Evolutionary conservation across 2,113 vertebrate genomes (phyloP).

Genomic region (Nesoenas mayeri): DNA sequence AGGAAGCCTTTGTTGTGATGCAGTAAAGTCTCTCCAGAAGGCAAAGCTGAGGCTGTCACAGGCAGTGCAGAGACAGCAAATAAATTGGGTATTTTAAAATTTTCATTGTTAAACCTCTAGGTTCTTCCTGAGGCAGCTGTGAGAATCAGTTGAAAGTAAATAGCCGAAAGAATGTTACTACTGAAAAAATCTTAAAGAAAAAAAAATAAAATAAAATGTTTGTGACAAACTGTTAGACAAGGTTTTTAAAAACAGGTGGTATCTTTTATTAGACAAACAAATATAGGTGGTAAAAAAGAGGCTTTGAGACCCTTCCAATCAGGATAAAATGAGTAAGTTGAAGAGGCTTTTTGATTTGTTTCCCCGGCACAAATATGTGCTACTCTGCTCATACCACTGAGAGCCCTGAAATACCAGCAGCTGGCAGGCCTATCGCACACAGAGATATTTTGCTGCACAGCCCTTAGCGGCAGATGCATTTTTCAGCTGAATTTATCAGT

Average conservation of each 20-base stretch:
- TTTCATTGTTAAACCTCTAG: background rate
- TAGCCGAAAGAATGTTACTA: background rate
- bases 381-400: background rate
- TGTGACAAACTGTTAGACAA: background rate
- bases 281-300: background rate
- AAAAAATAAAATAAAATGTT: background rate
- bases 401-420: background rate
- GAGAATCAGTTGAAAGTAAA: background rate
- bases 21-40: background rate
- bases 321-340: background rate
- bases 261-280: background rate
- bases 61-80: background rate
- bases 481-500: background rate
- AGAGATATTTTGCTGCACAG: background rate
- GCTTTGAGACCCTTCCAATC: background rate
- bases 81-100: background rate
- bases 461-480: rapidly evolving
- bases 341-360: slow-evolving; percentile 3
- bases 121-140: background rate
- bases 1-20: background rate
- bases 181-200: background rate
- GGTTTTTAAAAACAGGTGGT: background rate
- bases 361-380: background rate
- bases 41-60: background rate
- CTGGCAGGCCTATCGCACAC: background rate